Evolutionary conservation across 2,888 invertebrate species (phyloP).

Genomic region (Dromius quadrimaculatus): DNA sequence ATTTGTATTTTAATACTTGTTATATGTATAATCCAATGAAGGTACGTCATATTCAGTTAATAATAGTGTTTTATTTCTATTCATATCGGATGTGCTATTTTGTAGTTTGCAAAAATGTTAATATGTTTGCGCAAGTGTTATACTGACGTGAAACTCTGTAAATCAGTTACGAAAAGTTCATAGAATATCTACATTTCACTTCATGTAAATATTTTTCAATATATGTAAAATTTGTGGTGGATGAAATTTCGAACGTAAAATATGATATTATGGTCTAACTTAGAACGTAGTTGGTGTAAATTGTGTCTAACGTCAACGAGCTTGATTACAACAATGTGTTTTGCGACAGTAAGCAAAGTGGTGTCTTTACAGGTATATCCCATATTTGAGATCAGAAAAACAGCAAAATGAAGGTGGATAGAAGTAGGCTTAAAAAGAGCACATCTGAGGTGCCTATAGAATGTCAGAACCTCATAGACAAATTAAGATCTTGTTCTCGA

Average conservation of each 20-base stretch:
- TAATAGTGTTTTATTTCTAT: conserved; percentile 4
- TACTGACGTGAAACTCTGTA: conserved; percentile 23
- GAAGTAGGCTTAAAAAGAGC: conserved; percentile 83
- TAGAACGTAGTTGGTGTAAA: background rate
- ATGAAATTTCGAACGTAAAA: background rate
- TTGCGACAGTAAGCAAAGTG: conserved; percentile 8
- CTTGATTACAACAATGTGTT: conserved; percentile 4
- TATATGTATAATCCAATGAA: conserved; percentile 31
- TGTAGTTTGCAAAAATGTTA: conserved; percentile 4
- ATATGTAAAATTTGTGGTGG: background rate
- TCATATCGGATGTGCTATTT: background rate
- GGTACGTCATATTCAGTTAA: conserved; percentile 26
- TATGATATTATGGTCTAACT: background rate
- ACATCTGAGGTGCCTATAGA: conserved; percentile 85
- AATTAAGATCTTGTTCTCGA: conserved; percentile 75
- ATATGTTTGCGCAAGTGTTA: conserved; percentile 36
- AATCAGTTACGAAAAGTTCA: conserved; percentile 21
- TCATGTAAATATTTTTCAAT: background rate
- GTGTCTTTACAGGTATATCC: conserved; percentile 36
- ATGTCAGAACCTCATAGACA: conserved; percentile 81
- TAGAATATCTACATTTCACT: conserved; percentile 1
- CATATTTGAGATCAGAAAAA: conserved; percentile 28
- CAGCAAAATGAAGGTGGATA: conserved; percentile 82
- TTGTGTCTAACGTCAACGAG: conserved; percentile 18
- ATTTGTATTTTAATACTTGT: conserved; percentile 34